phyloP scores from a whole-genome alignment of 2,888 invertebrate species.

The Tetragnatha montana region DNA sequence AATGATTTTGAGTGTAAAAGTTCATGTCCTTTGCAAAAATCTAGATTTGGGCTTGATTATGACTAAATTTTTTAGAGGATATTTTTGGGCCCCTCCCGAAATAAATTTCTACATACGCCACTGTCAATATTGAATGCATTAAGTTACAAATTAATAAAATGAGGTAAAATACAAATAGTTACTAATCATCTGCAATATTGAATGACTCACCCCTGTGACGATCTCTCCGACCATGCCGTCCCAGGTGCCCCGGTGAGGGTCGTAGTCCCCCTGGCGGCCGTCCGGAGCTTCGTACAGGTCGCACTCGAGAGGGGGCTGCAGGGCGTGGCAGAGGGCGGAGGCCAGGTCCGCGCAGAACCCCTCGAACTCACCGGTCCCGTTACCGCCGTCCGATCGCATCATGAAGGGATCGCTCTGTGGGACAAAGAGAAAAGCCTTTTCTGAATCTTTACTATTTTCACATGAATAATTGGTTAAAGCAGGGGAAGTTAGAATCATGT shows the following conservation, averaged over 20 bases:
- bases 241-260: constrained; percentile 49
- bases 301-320: constrained; percentile 38
- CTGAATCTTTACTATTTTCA: neutral
- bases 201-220: constrained; percentile 58
- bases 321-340: constrained; percentile 42
- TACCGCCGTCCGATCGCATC: constrained; percentile 46
- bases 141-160: too few relatives aligned
- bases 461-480: neutral
- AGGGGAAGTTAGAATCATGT: too few relatives aligned
- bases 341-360: constrained; percentile 66
- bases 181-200: too few relatives aligned
- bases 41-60: too few relatives aligned
- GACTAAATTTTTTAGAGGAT: too few relatives aligned
- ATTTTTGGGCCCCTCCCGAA: too few relatives aligned
- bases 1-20: too few relatives aligned
- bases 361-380: constrained; percentile 45
- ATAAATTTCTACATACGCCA: too few relatives aligned
- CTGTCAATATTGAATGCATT: too few relatives aligned
- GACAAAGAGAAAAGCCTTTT: neutral
- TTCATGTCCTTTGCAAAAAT: too few relatives aligned
- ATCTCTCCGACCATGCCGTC: constrained; percentile 66
- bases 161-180: too few relatives aligned
- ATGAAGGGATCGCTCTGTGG: constrained; percentile 61
- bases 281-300: constrained; percentile 44
- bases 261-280: constrained; percentile 30